These are phyloP conservation scores for Gymnopithys bicolor DNA, from an alignment of 2,797 vertebrate genomes.

Conservation along the genomic window DNA sequence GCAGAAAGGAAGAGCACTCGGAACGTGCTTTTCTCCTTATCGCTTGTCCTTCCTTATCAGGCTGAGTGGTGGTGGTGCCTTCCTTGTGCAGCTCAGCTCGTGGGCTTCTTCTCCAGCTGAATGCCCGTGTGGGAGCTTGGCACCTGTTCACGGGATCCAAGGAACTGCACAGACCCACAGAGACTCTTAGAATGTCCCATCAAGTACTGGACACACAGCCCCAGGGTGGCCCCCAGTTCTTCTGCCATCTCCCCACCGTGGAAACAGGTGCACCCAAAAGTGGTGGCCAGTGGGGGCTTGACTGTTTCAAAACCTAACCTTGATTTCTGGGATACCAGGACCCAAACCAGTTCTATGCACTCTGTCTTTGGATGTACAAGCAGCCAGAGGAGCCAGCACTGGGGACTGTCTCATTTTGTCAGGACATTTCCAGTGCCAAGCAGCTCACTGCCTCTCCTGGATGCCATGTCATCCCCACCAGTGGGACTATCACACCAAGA, in stretches of 20 bases:
- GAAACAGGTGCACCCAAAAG: accelerated
- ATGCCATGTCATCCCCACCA: neutral
- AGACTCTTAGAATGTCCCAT: neutral
- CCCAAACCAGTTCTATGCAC: neutral
- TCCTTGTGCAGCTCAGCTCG: neutral
- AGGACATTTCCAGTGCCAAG: accelerated
- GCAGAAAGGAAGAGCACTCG: neutral
- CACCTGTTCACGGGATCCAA: neutral
- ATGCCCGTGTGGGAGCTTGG: neutral
- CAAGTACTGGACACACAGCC: neutral
- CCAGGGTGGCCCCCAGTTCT: accelerated
- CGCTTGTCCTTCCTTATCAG: neutral
- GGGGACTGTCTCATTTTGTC: no score
- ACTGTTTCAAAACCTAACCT: neutral
- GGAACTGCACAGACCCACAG: neutral
- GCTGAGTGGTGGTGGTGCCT: neutral
- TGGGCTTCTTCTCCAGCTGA: neutral
- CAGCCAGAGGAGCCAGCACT: neutral
- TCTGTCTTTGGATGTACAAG: neutral
- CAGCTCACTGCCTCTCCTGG: neutral
- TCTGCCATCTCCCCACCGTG: neutral
- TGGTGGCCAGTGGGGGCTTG: neutral
- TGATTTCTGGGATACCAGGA: neutral
- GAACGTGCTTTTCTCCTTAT: neutral
- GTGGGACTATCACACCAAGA: neutral